Base-by-base conservation (phyloP, 2,888 invertebrate species). In the Aporophyla nigra region DNA sequence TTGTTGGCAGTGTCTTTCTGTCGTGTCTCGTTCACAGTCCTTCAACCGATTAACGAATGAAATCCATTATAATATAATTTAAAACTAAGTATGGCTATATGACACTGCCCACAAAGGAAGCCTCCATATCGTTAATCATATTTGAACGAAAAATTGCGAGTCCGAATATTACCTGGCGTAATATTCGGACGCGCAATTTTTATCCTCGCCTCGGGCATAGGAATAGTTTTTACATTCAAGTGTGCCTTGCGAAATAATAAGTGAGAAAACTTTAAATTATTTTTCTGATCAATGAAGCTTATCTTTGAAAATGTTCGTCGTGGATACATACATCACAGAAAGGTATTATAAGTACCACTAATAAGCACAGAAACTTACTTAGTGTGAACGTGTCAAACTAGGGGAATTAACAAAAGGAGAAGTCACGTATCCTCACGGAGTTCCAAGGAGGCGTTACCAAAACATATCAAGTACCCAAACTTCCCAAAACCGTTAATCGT, bases 141-240 rank as follows among this genome's bases (percentile, higher is more conserved):
- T 74, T 58, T 70, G 63, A 53, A 40, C 43, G 43, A n/a, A n/a
- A n/a, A n/a, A n/a, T n/a, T n/a, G n/a, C n/a, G n/a, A n/a, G n/a
- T n/a, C n/a, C n/a, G n/a, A n/a, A n/a, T n/a, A n/a, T n/a, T n/a
- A n/a, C n/a, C 51, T 19, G 14, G 12, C 40, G 27, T 82, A 76
- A 80, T 87, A 80, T 82, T 81, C 69, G 33, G 67, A 78, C 59
- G 59, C 49, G 58, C 76, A 87, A 78, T 83, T 80, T 76, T 75
- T 51, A 77, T 70, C 69, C 68, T 82, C 67, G 82, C 78, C 78
- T 69, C 40, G 66, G 75, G 82, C 80, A 58, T 80, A 74, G 71
- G 74, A 80, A 82, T 74, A 63, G 62, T 75, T 78, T 77, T 19
- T n/a, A 63, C 68, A 68, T 58, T 69, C 61, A 75, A 62, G 70